Percentiles rank a stretch among this genome's conserved stretches.
Evolutionary conservation across 2,113 vertebrate genomes (phyloP).

Genomic region (Spea bombifrons): DNA sequence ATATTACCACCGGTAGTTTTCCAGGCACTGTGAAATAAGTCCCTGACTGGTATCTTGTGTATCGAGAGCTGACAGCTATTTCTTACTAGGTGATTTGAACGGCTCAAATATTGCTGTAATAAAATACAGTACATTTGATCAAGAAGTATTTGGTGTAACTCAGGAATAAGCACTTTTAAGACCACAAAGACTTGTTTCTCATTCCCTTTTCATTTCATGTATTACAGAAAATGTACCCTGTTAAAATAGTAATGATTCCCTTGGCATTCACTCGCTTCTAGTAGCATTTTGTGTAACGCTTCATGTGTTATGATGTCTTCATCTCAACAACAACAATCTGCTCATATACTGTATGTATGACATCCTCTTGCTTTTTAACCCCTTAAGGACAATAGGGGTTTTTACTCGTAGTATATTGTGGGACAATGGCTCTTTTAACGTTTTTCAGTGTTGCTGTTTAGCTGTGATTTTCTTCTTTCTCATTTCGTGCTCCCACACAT

Average conservation of each 20-base stretch:
- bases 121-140: slow-evolving; percentile 12
- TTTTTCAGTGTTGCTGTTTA: too few relatives aligned
- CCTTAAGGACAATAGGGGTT: too few relatives aligned
- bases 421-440: too few relatives aligned
- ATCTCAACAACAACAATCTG: background rate
- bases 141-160: background rate
- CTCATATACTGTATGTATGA: background rate
- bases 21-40: background rate
- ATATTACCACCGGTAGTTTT: background rate
- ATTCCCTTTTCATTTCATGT: slow-evolving; percentile 22
- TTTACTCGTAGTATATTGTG: too few relatives aligned
- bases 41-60: background rate
- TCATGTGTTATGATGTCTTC: background rate
- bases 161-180: slow-evolving; percentile 12
- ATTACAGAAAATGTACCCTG: slow-evolving; percentile 2
- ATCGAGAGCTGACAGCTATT: background rate
- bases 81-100: slow-evolving; percentile 1
- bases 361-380: too few relatives aligned
- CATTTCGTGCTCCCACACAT: too few relatives aligned
- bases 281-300: background rate
- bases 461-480: too few relatives aligned
- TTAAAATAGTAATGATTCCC: slow-evolving; percentile 7
- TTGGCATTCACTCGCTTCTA: background rate
- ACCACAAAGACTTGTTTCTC: background rate
- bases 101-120: slow-evolving; percentile 4